Evolutionary conservation across 2,797 vertebrate genomes (phyloP).

Genomic region (Odontamblyopus rebecca): DNA sequence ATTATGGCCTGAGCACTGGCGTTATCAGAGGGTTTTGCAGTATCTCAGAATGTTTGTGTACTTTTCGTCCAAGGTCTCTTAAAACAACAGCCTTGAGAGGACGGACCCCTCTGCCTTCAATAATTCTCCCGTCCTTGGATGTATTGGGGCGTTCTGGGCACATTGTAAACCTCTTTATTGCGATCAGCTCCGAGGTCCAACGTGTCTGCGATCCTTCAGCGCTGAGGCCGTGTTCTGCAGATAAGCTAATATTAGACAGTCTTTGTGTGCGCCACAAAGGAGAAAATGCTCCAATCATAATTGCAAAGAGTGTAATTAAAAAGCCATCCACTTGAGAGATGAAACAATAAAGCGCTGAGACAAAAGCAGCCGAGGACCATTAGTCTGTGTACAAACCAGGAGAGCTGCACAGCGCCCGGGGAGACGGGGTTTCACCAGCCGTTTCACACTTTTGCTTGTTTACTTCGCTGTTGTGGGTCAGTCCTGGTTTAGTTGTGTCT

Average conservation of each 20-base stretch:
- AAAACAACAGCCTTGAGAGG: too few relatives aligned
- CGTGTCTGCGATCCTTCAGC: not conserved
- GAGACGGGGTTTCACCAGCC: not conserved
- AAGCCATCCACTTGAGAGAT: slow-evolving; percentile 10
- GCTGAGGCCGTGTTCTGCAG: not conserved
- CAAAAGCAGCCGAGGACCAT: slow-evolving; percentile 7
- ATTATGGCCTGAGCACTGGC: too few relatives aligned
- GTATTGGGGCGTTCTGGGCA: not conserved
- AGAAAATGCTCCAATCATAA: slow-evolving; percentile 2
- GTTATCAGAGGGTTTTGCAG: too few relatives aligned
- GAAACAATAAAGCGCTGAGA: not conserved
- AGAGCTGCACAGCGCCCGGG: not conserved
- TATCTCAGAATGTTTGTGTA: too few relatives aligned
- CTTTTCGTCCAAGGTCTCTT: too few relatives aligned
- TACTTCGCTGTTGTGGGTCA: too few relatives aligned
- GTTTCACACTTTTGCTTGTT: not conserved
- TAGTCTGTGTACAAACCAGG: slow-evolving; percentile 41
- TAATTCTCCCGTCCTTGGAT: not conserved
- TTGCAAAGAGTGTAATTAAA: slow-evolving; percentile 12
- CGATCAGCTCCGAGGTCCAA: too few relatives aligned
- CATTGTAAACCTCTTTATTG: not conserved
- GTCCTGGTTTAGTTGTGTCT: too few relatives aligned
- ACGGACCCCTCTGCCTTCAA: too few relatives aligned
- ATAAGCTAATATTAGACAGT: slow-evolving; percentile 1
- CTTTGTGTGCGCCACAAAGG: not conserved